phyloP scores from a whole-genome alignment of 2,888 invertebrate genomes.

The Mythimna impura region DNA sequence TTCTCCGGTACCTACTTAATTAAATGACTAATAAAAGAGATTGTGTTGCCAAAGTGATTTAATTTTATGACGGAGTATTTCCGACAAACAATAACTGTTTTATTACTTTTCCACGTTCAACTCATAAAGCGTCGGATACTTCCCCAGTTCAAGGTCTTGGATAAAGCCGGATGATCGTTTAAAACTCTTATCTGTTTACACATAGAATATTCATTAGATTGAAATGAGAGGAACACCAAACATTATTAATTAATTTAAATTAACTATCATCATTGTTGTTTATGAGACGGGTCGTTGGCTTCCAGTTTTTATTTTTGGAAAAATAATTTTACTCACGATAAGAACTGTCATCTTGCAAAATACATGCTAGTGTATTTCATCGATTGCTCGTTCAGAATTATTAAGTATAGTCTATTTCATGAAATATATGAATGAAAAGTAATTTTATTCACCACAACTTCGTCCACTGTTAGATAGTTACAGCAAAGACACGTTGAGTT shows the following conservation, averaged over 20 bases:
- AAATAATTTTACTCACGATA: background rate
- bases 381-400: background rate
- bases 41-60: constrained; percentile 8
- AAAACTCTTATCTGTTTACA: constrained; percentile 7
- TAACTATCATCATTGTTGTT: background rate
- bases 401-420: background rate
- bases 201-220: constrained; percentile 7
- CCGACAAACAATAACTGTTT: constrained; percentile 37
- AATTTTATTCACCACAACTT: too few relatives aligned
- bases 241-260: constrained; percentile 1
- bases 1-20: background rate
- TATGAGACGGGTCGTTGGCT: background rate
- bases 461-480: too few relatives aligned
- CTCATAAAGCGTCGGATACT: constrained; percentile 15
- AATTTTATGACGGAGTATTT: constrained; percentile 14
- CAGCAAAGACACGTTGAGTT: too few relatives aligned
- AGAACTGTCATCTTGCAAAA: background rate
- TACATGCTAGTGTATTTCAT: too few relatives aligned
- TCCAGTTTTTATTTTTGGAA: background rate
- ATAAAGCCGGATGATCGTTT: background rate
- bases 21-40: background rate
- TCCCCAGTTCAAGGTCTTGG: background rate
- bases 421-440: too few relatives aligned
- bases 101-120: constrained; percentile 25
- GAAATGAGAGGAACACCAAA: background rate